Evolutionary conservation across 2,797 vertebrate species (phyloP), one percentile per base, ranked within the genome.

Genomic region (Crax fasciolata): DNA sequence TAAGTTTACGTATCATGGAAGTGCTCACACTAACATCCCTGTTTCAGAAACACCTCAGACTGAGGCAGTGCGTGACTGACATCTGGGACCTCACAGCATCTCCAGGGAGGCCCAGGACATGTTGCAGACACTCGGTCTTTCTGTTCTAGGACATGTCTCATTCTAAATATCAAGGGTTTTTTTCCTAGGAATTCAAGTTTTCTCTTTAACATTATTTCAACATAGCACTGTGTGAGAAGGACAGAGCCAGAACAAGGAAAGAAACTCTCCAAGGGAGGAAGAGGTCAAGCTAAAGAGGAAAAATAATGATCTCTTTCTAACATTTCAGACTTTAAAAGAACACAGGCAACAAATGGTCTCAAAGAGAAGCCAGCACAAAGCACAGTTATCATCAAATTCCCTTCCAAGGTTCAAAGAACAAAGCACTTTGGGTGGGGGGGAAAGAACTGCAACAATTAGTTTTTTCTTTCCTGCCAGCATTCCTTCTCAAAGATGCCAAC

Each of bases 241-340:
- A 75, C 58, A 89, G 58, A 94, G 70, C 11, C 39, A 67, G 66
- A 59, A 94, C 59, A 91, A 72, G 32, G 43, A 49, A 25, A 91
- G 54, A 87, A 88, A 73, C 3, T 8, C 74, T 86, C 44, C 30
- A 49, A 90, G 67, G 76, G 49, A 84, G 39, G 66, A 93, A 88
- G 59, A 95, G 95, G 88, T 94, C 92, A 95, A 84, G 49, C 46
- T 85, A 84, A 90, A 90, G 28, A 89, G 39, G 48, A 96, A 93
- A 82, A 95, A 93, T 96, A 95, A 94, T 79, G 79, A 91, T 57
- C 66, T 90, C 78, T 72, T 57, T 85, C 90, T 90, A 73, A 90
- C 63, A 65, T 82, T 95, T 90, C 67, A 93, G 74, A 85, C 84
- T 89, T 94, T 35, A 86, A 93, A 94, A 88, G 76, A 81, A 91